These are phyloP conservation scores for Caenorhabditis plicata DNA, from an alignment of 2,888 invertebrate genomes.

Conservation along the genomic window DNA sequence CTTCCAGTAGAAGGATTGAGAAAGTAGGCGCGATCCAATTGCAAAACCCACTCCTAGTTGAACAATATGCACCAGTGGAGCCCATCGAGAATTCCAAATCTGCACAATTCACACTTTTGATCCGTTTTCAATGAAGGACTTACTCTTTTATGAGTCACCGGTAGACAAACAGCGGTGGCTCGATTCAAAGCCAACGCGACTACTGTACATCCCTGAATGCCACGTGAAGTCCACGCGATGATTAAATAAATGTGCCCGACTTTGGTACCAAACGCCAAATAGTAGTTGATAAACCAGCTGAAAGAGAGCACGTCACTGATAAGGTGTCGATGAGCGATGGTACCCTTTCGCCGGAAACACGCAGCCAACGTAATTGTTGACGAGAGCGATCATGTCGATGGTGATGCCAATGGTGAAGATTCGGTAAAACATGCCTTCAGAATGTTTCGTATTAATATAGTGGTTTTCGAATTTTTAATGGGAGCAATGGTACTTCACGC, in stretches of 20 bases:
- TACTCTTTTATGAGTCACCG: constrained; percentile 39
- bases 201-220: constrained; percentile 40
- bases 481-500: no score
- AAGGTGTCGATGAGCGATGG: background rate
- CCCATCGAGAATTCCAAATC: constrained; percentile 38
- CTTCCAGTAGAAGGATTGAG: constrained; percentile 38
- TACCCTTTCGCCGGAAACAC: constrained; percentile 39
- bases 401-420: constrained; percentile 38
- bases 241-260: constrained; percentile 41
- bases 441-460: no score
- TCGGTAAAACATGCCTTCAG: constrained; percentile 42
- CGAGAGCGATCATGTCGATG: constrained; percentile 34
- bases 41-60: constrained; percentile 30
- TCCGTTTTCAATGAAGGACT: background rate
- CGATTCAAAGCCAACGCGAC: constrained; percentile 33
- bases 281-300: constrained; percentile 37
- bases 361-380: constrained; percentile 41
- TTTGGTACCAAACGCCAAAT: constrained; percentile 31
- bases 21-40: constrained; percentile 21
- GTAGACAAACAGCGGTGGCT: constrained; percentile 41
- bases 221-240: constrained; percentile 33
- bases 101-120: constrained; percentile 1
- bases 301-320: constrained; percentile 8
- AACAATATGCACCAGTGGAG: constrained; percentile 19
- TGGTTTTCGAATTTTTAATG: no score